Evolutionary conservation across 2,113 vertebrate species (phyloP), one percentile per base, ranked within the genome.

Genomic region (Mystacornis crossleyi): DNA sequence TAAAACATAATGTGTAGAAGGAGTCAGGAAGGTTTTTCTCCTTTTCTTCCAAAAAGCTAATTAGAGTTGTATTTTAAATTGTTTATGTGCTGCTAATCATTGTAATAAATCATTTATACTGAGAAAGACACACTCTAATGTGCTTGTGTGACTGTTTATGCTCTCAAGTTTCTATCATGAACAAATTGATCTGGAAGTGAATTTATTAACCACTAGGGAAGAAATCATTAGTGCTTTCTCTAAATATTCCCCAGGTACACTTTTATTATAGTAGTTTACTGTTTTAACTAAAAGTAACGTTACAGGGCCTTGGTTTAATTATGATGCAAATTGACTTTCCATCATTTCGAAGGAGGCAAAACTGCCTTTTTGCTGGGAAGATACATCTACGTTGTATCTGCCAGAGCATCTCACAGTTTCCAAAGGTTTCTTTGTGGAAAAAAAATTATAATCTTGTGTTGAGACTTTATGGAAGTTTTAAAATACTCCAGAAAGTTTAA

Each of bases 51-150:
- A 97, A 98, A 98, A 98, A 98, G 98, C 98, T 98, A 98, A 98
- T 98, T 98, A 98, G 98, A 97, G 96, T 98, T 98, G 98, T 98
- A 98, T 98, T 98, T 98, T 98, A 98, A 98, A 98, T 98, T 98
- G 98, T 98, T 98, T 98, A 98, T 98, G 98, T 98, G 98, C 98
- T 92, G 97, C 98, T 98, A 98, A 98, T 98, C 98, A 98, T 98
- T 95, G 97, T 98, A 98, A 98, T 98, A 98, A 99, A 99, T 99
- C 98, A 98, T 98, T 98, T 98, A 98, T 98, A 98, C 98, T 96
- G 97, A 98, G 98, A 98, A 97, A 98, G 98, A 98, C 98, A 98
- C 98, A 97, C 98, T 98, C 95, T 97, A 98, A 98, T 98, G 98
- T 98, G 97, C 98, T 97, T 84, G 95, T 97, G 97, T 82, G 89